Base-by-base conservation (phyloP, 1,140 invertebrate genomes). In the Ladona fulva region DNA sequence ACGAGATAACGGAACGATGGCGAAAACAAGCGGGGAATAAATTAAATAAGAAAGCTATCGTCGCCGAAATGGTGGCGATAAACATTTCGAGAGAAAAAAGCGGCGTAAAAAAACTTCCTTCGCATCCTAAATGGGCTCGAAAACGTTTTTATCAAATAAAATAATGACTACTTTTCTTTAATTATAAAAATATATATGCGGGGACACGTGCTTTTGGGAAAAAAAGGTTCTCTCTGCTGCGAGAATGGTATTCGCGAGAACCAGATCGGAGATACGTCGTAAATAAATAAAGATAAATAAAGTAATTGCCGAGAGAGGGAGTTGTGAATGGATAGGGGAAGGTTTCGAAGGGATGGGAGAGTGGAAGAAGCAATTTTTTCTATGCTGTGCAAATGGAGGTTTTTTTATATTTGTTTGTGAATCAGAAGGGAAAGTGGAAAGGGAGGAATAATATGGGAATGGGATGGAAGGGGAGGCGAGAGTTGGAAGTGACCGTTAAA, bases 121-220 rank as follows among this genome's bases (percentile, higher is more conserved):
- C 52, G 52, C 44, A 52, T 52, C 44, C 44, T 52, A 52, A 66
- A 66, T 66, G 52, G 3, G 52, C 52, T 66, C n/a, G 3, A 12
- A 66, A 66, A 66, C 52, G 52, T 66, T 66, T 66, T 66, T 66
- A 66, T 66, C 52, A 66, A 66, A 66, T 66, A 66, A 66, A 66
- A 66, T 66, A 66, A 66, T 66, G 52, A 66, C 52, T 66, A 66
- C 52, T 66, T 66, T 66, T 66, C 52, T 66, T 66, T 66, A 66
- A 66, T 66, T 66, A 66, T 66, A 66, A 66, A 66, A 66, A 66
- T 12, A 12, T 66, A 66, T 66, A 66, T 66, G 52, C 52, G 52
- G 5, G 52, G 14, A 66, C 52, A 66, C 52, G 52, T 66, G 52
- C 52, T 19, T 16, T 66, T 19, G 52, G 52, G 52, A 3, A 12